phyloP scores from a whole-genome alignment of 2,113 vertebrate genomes.

The Labrus mixtus region DNA sequence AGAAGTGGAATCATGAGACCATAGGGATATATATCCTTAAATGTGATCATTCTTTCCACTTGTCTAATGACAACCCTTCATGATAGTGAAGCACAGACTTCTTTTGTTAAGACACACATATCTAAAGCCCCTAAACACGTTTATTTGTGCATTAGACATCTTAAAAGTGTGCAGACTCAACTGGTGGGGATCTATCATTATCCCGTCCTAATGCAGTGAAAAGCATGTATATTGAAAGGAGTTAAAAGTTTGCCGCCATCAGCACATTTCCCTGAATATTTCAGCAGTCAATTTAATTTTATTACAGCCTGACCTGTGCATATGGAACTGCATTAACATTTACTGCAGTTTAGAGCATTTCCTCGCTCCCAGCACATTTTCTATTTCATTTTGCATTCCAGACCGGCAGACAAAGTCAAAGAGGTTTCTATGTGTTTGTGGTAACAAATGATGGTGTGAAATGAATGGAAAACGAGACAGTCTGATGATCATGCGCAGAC shows the following conservation, averaged over 20 bases:
- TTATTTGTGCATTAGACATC: constrained; percentile 4
- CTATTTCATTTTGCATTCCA: constrained; percentile 60
- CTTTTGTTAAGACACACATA: neutral
- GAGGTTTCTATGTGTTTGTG: constrained; percentile 52
- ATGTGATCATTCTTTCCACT: neutral
- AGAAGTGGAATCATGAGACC: neutral
- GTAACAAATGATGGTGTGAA: constrained; percentile 77
- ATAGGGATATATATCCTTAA: neutral
- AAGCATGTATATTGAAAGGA: constrained; percentile 1
- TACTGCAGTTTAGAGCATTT: constrained; percentile 31
- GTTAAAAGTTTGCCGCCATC: constrained; percentile 6
- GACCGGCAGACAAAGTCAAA: constrained; percentile 54
- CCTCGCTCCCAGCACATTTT: constrained; percentile 35
- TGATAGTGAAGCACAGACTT: neutral
- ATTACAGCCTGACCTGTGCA: constrained; percentile 28
- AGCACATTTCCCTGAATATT: constrained; percentile 25
- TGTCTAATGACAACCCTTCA: neutral
- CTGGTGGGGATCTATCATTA: neutral
- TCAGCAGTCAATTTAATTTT: constrained; percentile 40
- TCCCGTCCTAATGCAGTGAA: neutral
- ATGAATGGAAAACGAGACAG: constrained; percentile 85
- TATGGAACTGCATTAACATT: constrained; percentile 26
- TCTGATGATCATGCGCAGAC: constrained; percentile 79
- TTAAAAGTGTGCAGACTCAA: neutral
- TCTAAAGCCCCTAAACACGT: neutral